Conservation (phyloP, 1,140 invertebrate genomes). For the Rhyacophila brunnea region DNA sequence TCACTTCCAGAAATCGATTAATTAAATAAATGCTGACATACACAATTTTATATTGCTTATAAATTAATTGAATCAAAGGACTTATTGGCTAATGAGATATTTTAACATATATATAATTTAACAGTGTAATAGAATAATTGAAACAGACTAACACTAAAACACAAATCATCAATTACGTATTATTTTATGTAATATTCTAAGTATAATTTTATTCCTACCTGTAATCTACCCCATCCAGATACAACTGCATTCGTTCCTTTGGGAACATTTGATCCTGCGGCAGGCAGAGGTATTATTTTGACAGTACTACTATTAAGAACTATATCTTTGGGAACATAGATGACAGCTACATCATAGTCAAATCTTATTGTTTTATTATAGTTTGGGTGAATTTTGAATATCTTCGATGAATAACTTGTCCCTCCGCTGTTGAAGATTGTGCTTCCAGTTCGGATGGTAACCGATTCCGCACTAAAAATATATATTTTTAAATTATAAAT, state of each 20-base stretch:
- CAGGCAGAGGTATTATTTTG: neutral
- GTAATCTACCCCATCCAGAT: slow-evolving; percentile 1
- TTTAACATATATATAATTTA: no score
- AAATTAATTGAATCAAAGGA: no score
- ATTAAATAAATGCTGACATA: no score
- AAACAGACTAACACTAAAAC: no score
- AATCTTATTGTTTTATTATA: neutral
- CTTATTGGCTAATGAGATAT: no score
- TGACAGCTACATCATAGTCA: slow-evolving; percentile 1
- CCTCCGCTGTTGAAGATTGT: neutral
- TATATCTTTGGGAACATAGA: neutral
- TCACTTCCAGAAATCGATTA: no score
- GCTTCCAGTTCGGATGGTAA: neutral
- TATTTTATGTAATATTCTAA: no score
- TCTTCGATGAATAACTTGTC: neutral
- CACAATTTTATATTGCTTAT: no score
- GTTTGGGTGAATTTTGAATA: neutral
- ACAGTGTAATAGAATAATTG: no score
- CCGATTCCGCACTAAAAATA: no score
- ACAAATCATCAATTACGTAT: no score
- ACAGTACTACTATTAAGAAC: neutral
- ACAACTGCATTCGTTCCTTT: neutral
- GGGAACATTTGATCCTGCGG: neutral
- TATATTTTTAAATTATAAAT: no score
- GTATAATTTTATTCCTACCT: neutral